Conservation (phyloP, 2,888 invertebrate genomes). For the Lampropteryx suffumata region DNA sequence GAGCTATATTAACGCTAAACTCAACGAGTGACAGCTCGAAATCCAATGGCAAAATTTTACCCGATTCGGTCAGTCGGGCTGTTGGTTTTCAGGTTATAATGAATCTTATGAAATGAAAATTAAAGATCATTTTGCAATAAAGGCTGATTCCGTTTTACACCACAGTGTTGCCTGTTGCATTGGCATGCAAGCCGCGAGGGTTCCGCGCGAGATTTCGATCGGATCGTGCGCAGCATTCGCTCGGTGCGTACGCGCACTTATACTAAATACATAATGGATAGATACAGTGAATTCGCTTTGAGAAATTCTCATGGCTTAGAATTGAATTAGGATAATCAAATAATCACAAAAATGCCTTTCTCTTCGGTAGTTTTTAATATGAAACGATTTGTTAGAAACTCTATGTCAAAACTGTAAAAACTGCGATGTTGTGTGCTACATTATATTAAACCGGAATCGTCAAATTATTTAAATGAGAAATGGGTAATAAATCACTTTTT, state of each 20-base stretch:
- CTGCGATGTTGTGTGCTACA: no score
- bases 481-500: no score
- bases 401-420: no score
- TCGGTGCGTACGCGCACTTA: constrained; percentile 40
- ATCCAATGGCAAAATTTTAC: not conserved
- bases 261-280: constrained; percentile 74
- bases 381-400: no score
- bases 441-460: no score
- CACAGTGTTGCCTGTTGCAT: constrained; percentile 27
- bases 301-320: constrained; percentile 49
- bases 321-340: constrained; percentile 28
- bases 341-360: constrained; percentile 15
- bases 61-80: not conserved
- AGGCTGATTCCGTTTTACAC: not conserved
- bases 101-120: constrained; percentile 9
- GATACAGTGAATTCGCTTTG: constrained; percentile 49
- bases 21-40: not conserved
- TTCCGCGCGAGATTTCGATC: constrained; percentile 64
- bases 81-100: not conserved
- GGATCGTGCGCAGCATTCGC: constrained; percentile 54
- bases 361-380: no score
- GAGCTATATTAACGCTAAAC: constrained; percentile 1
- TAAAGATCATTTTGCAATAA: not conserved
- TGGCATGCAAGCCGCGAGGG: constrained; percentile 48
- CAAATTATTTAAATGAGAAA: no score